Base-by-base conservation (phyloP, 2,888 invertebrate species). In the Onthophagus sagittarius region DNA sequence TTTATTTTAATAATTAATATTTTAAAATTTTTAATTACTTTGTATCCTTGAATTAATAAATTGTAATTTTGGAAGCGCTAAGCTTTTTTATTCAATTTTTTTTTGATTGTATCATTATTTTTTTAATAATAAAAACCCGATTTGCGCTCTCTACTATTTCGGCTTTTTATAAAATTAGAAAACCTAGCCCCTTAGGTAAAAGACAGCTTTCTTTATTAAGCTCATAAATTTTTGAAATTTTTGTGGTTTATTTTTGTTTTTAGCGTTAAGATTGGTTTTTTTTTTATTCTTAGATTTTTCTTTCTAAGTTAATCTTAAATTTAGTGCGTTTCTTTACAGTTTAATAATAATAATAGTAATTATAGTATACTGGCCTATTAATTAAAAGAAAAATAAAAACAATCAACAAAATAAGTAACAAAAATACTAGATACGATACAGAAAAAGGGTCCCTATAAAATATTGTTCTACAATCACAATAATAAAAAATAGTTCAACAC, bases 151-250 rank as follows among this genome's bases (percentile, higher is more conserved):
- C 39, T 72, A 64, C 32, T 72, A 53, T 65, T 15, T 72, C 15
- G 65, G 53, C 64, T n/a, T 63, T 75, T 81, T 81, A 81, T 78
- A 82, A 81, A 81, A 80, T 81, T 81, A 81, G 78, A 81, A 82
- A 82, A 82, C 81, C 81, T 81, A 81, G 79, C 75, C 78, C 78
- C 76, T 75, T 77, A 76, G 62, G 32, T 31, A 23, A 69, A 23
- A 72, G 74, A 72, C 73, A 64, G 69, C 15, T 53, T 72, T 74
- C 76, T 76, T 76, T 75, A 75, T 78, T 82, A 82, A 82, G 82
- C 82, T 82, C 81, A 80, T 75, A 53, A 53, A 33, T 33, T 72
- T 33, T 71, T 23, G 23, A 23, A 23, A 23, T 23, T 23, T 23
- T 23, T 23, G 23, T 23, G 23, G 23, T 23, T 23, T 23, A 23